Evolutionary conservation across 1,140 invertebrate genomes (phyloP), one percentile per base, ranked within the genome.

Genomic region (Lerema accius): DNA sequence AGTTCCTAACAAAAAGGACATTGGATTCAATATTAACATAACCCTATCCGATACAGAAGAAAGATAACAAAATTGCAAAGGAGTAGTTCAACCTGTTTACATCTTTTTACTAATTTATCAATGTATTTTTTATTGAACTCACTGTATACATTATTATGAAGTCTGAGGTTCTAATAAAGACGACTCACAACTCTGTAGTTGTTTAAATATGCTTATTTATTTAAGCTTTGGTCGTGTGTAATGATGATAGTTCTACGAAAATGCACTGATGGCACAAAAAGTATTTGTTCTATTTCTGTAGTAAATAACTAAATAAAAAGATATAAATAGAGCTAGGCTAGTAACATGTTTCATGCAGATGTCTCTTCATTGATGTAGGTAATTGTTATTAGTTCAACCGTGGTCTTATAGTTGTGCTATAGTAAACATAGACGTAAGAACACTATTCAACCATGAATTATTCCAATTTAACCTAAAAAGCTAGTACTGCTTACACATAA

Each of bases 1-100:
- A 35, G 62, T 23, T 9, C 63, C 59, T 6, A 68, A 61, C 17
- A 87, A 71, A 63, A 88, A 76, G 65, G 79, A 82, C 49, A 73
- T 84, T 35, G 80, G 85, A 11, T 71, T 88, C 0, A 88, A 86
- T 51, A 78, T 86, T 16, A 81, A 84, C 14, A 78, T 86, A 11
- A 78, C 65, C 0, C 4, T 78, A 28, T 78, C 80, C 5, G 64
- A 82, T 35, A 82, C 73, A 46, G 73, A 73, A 53, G 65, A 77
- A 65, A 9, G 28, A 9, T 32, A 63, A 65, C 5, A 13, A 17
- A 40, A 13, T 48, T 56, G n/a, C 13, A 40, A 46, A 51, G 53
- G 32, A 17, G 45, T 13, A 46, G 0, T 15, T 15, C 16, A 3
- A 23, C 19, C 19, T 3, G 19, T 23, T 23, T 23, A 23, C 5